Base-by-base conservation (phyloP, 2,797 vertebrate genomes). In the Pelodytes ibericus region DNA sequence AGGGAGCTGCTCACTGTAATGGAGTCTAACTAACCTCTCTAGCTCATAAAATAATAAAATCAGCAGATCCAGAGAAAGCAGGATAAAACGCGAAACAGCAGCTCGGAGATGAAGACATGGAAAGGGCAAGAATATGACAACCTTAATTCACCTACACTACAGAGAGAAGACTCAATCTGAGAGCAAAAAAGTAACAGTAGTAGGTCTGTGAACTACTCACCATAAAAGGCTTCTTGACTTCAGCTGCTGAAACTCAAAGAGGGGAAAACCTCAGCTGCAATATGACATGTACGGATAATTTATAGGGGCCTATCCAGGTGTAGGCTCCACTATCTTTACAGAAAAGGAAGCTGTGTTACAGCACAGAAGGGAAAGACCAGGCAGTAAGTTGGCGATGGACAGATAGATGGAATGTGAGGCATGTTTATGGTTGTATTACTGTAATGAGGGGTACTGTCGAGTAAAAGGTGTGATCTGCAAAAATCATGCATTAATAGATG, bases 101-200 rank as follows among this genome's bases (percentile, higher is more conserved):
- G 61, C 73, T 77, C 27, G 33, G 69, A 79, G 82, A 73, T 24
- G 58, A 65, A 74, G 27, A 36, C 18, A 29, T 2, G 60, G 58
- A 25, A 80, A 53, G 80, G 77, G 67, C 71, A 74, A 31, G 57
- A 51, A 82, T 33, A 53, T 51, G 56, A 63, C 60, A 70, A 81
- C 49, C 71, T 75, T 70, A 67, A 65, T 81, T 81, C 76, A 82
- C 53, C 67, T 70, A 60, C 41, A 39, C 31, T 72, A 81, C 13
- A 61, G 73, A 77, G 70, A 73, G 58, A 47, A 67, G 64, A 73
- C 18, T 79, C 53, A 30, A 80, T 80, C 67, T 65, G 60, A 49
- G 13, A 41, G 60, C 66, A 77, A 61, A 79, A 83, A 79, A 60
- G 75, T 82, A 79, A 69, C 47, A 76, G 73, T 20, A 72, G 58